Conservation (phyloP, 2,797 vertebrate genomes). For the Phrynocephalus vlangalii region DNA sequence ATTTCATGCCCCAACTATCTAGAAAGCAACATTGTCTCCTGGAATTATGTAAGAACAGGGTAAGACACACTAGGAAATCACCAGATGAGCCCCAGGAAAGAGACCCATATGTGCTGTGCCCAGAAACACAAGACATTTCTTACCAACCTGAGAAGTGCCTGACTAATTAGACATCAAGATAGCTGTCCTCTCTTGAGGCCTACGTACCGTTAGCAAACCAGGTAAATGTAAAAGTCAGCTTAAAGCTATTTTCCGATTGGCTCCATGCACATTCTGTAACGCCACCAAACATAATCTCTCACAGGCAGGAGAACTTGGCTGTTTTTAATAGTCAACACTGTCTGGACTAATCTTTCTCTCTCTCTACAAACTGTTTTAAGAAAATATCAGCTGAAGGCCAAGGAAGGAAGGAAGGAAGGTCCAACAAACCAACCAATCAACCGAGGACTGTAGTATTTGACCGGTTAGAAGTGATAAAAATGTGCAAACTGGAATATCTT, state of each 20-base stretch:
- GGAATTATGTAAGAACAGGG: background rate
- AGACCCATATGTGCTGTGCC: background rate
- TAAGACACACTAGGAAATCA: background rate
- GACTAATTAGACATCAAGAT: background rate
- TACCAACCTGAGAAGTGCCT: background rate
- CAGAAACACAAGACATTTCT: background rate
- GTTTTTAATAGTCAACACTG: too few species aligned
- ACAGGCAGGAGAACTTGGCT: too few species aligned
- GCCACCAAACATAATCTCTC: background rate
- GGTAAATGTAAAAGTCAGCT: background rate
- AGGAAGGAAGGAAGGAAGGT: too few species aligned
- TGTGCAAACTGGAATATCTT: too few species aligned
- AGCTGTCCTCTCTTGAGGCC: background rate
- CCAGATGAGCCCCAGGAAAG: too few species aligned
- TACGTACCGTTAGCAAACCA: too few species aligned
- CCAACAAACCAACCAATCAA: too few species aligned
- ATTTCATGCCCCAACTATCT: background rate
- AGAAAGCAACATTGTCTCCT: background rate
- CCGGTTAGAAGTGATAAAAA: too few species aligned
- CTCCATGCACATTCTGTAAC: background rate
- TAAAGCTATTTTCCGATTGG: background rate
- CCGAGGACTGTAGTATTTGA: too few species aligned
- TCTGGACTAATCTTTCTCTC: too few species aligned
- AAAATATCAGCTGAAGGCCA: too few species aligned
- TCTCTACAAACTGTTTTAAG: too few species aligned